Conservation (phyloP, 2,888 invertebrate species). For the Philopedon plagiatum region DNA sequence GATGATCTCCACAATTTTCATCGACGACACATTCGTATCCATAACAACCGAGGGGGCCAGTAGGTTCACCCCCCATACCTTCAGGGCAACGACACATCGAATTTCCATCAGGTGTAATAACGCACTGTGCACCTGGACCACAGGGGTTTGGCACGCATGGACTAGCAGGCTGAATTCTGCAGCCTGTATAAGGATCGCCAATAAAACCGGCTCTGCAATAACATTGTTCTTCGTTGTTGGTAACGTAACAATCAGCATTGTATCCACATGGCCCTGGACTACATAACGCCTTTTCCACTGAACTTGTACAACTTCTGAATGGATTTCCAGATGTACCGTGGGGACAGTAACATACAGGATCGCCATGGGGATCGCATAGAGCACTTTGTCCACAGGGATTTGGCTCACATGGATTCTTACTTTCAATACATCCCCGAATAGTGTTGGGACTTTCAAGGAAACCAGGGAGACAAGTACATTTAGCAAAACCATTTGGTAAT, state of each 20-base stretch:
- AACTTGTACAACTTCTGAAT: conserved; percentile 80
- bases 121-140: conserved; percentile 83
- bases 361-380: conserved; percentile 83
- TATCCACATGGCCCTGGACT: conserved; percentile 87
- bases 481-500: conserved; percentile 84
- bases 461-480: conserved; percentile 88
- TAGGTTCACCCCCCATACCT: conserved; percentile 84
- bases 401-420: conserved; percentile 85
- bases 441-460: conserved; percentile 91
- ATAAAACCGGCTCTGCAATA: conserved; percentile 83
- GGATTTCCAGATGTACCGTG: conserved; percentile 87
- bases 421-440: conserved; percentile 86
- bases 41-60: conserved; percentile 79
- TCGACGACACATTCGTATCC: conserved; percentile 87
- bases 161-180: conserved; percentile 77
- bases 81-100: conserved; percentile 82
- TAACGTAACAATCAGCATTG: conserved; percentile 88
- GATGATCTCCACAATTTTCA: conserved; percentile 80
- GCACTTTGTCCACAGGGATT: conserved; percentile 86
- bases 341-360: conserved; percentile 90
- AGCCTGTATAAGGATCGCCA: conserved; percentile 87
- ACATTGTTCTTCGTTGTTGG: conserved; percentile 86
- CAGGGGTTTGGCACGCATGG: conserved; percentile 87
- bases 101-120: conserved; percentile 77
- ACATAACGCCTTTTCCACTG: conserved; percentile 77